Evolutionary conservation across 2,888 invertebrate genomes (phyloP), one percentile per base, ranked within the genome.

Genomic region (Lasioglossum zephyrum): DNA sequence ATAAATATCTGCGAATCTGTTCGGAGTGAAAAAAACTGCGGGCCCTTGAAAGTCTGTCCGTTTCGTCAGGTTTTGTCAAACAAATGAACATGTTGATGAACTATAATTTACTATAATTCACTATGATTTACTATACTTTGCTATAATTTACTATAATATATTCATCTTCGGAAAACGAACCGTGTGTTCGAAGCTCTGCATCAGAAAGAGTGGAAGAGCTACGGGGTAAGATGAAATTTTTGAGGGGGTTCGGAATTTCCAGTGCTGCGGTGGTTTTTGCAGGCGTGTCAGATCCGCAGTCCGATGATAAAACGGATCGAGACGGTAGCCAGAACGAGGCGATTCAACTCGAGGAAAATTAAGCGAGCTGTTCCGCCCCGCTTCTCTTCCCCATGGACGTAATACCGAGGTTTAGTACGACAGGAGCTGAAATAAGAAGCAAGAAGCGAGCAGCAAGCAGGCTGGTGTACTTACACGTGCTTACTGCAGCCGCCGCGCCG

Each of bases 401-500:
- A 63, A 63, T 16, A 63, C 63, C 2, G 63, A 31, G 2, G 63
- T 63, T 63, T 63, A 63, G 31, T 63, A 63, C 63, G 31, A 31
- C 63, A 5, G 63, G 31, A 31, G 31, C 60, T 31, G 63, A 31
- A 63, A 16, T 31, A 63, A 63, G 63, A 63, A 63, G 63, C 53
- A 47, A 44, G 16, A 13, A 47, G 44, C 11, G 44, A 44, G 47
- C 60, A 63, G 60, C 26, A 31, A 63, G 60, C 26, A 63, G 36
- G 22, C 66, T 66, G 31, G 44, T 77, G 39, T 39, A 39, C 4
- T 39, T 39, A 73, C 41, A 63, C 41, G 74, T 75, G 69, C 74
- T 79, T 79, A 69, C 47, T 73, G 53, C 86, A 66, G 57, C 31
- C 63, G 31, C 44, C 41, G 9, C 41, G 63, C 31, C 39, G 49